Base-by-base conservation (phyloP, 2,797 vertebrate genomes). In the Microcaecilia unicolor region DNA sequence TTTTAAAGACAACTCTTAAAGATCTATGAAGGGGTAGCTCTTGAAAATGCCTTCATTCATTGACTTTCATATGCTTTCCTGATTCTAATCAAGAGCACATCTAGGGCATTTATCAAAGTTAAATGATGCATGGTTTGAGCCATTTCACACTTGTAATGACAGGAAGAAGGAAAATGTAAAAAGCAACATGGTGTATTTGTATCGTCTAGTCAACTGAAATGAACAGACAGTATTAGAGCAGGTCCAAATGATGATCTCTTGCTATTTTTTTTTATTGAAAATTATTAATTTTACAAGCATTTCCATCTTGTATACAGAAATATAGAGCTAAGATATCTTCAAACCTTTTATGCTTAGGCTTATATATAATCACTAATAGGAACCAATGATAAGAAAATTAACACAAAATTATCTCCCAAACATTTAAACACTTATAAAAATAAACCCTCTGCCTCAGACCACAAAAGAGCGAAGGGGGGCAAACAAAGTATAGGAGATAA, bases 61-160 rank as follows among this genome's bases (percentile, higher is more conserved):
- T 44, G 35, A 44, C 21, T 37, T 47, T 30, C 40, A 37, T 37
- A 12, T 31, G 17, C 35, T 65, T 74, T 74, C 67, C 40, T 43
- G 43, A 51, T 58, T 71, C 56, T 64, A 62, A 78, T 80, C 71
- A 71, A 33, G 33, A 57, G 61, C 66, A 67, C 64, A 61, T 52
- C 41, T 37, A 5, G 33, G 31, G 48, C 51, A 51, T 67, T 67
- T 67, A 58, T 61, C 53, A 41, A 68, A 34, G 43, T 72, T 60
- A 74, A 71, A 72, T 64, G 67, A 55, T 64, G 63, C 64, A 33
- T 57, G 60, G 52, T 48, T 11, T 45, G 44, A 31, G 48, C 59
- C 66, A 46, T 34, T n/a, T 47, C 50, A 59, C 48, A 41, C 37
- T 44, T 48, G 28, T 35, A 56, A 41, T n/a, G n/a, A 48, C 25